Conservation (phyloP, 1,140 invertebrate species). For the Euschistus heros region DNA sequence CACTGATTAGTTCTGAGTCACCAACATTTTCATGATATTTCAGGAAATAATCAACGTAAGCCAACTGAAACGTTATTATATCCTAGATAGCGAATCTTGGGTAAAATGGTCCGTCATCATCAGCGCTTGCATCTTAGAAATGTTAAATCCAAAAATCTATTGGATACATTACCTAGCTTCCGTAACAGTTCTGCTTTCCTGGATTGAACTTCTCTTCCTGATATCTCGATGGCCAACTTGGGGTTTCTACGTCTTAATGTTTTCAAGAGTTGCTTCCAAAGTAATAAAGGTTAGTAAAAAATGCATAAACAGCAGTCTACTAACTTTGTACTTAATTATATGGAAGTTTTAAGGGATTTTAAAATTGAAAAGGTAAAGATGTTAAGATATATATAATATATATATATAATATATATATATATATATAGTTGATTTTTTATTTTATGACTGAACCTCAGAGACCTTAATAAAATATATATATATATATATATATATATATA, state of each 20-base stretch:
- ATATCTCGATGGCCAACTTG: slow-evolving; percentile 41
- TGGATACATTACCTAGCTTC: slow-evolving; percentile 43
- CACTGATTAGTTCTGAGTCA: background rate
- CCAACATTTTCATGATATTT: background rate
- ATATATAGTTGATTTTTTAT: no score
- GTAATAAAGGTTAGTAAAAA: slow-evolving; percentile 35
- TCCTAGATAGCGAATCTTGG: slow-evolving; percentile 29
- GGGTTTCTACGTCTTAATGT: slow-evolving; percentile 43
- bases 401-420: no score
- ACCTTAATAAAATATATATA: no score
- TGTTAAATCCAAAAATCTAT: slow-evolving; percentile 8
- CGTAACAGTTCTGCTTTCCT: slow-evolving; percentile 39
- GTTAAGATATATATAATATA: background rate
- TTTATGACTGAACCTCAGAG: no score
- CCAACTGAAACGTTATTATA: slow-evolving; percentile 28
- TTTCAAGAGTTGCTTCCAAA: slow-evolving; percentile 39
- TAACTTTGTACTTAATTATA: no score
- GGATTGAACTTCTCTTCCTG: slow-evolving; percentile 43
- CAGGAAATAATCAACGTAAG: slow-evolving; percentile 29
- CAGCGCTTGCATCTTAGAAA: slow-evolving; percentile 16
- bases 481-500: no score
- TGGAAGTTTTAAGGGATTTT: no score
- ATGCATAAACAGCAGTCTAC: no score
- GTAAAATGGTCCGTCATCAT: slow-evolving; percentile 29
- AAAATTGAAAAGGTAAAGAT: background rate